Percentiles rank a stretch among this genome's conserved stretches.
These are phyloP conservation scores for Callyntrura guangdongensis DNA, from an alignment of 2,888 invertebrate species.

Conservation along the genomic window DNA sequence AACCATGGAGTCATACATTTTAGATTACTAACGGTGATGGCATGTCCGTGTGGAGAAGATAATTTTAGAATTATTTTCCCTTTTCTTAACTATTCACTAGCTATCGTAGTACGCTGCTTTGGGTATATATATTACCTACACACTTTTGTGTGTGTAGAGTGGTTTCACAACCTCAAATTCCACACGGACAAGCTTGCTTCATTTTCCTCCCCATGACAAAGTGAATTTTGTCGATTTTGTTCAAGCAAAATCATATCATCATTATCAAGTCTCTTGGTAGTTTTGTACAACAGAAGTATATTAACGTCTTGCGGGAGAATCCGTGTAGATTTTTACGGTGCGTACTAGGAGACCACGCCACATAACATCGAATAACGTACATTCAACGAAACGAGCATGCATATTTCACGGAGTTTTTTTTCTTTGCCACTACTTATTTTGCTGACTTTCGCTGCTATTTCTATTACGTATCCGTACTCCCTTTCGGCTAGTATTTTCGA, in stretches of 20 bases:
- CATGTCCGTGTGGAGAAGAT: slow-evolving; percentile 17
- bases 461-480: not conserved
- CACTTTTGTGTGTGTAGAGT: not conserved
- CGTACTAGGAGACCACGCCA: slow-evolving; percentile 5
- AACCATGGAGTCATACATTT: not conserved
- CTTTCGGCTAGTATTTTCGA: not conserved
- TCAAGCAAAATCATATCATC: too few relatives aligned
- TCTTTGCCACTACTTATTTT: not conserved
- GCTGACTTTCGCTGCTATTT: not conserved
- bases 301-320: too few relatives aligned
- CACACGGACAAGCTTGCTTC: not conserved
- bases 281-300: too few relatives aligned
- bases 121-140: not conserved
- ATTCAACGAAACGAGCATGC: not conserved
- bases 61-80: slow-evolving; percentile 43
- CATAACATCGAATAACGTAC: not conserved
- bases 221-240: too few relatives aligned
- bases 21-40: not conserved
- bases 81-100: not conserved
- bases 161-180: not conserved
- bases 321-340: slow-evolving; percentile 2
- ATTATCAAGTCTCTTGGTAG: too few relatives aligned
- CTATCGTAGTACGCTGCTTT: not conserved
- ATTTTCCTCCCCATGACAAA: not conserved
- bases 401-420: slow-evolving; percentile 32